These are phyloP conservation scores for Helicoverpa armigera DNA, from an alignment of 1,140 invertebrate species.

Conservation along the genomic window DNA sequence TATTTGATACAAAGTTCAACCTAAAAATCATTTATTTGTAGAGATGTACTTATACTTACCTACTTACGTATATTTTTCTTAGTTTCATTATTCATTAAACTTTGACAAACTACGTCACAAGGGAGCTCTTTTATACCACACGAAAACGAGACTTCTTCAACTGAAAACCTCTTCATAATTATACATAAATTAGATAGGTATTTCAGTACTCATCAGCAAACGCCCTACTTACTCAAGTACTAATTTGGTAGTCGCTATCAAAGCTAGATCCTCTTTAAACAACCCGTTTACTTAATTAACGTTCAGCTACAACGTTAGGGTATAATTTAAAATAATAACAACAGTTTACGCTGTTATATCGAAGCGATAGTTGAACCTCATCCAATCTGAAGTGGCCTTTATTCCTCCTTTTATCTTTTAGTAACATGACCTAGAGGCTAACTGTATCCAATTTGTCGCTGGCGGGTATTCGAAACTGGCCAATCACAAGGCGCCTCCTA, in stretches of 20 bases:
- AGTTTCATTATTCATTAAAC: neutral
- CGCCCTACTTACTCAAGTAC: constrained; percentile 13
- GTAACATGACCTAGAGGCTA: constrained; percentile 66
- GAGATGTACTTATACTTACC: too few relatives aligned
- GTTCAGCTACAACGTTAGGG: neutral
- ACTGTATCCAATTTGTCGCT: constrained; percentile 75
- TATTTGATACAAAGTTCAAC: too few relatives aligned
- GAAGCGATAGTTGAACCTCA: constrained; percentile 34
- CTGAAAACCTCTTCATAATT: neutral
- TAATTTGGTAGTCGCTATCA: constrained; percentile 26
- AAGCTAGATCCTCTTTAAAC: constrained; percentile 28
- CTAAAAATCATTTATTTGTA: too few relatives aligned
- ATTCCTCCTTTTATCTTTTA: constrained; percentile 57
- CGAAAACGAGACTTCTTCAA: neutral
- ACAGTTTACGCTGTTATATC: constrained; percentile 37
- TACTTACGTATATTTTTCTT: neutral
- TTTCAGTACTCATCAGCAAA: neutral
- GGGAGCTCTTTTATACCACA: too few relatives aligned
- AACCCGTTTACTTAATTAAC: constrained; percentile 30
- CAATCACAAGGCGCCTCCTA: constrained; percentile 70
- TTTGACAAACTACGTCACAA: too few relatives aligned
- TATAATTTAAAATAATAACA: constrained; percentile 41
- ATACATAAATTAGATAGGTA: neutral
- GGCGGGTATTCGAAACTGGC: constrained; percentile 74
- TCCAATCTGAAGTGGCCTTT: constrained; percentile 44